Evolutionary conservation across 2,888 invertebrate species (phyloP).

Genomic region (Tortrix viridana): DNA sequence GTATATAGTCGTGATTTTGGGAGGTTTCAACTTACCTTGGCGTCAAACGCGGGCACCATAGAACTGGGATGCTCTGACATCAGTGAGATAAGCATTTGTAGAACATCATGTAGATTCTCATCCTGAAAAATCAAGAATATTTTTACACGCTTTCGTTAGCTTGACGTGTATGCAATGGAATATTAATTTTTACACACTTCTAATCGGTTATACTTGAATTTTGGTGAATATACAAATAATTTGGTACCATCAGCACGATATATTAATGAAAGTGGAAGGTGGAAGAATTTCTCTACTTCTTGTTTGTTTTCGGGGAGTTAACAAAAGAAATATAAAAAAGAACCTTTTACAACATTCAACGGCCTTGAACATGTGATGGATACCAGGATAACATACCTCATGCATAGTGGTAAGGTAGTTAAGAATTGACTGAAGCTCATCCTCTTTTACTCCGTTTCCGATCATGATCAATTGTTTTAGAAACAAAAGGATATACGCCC

Average conservation of each 20-base stretch:
- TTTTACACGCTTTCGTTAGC: not conserved
- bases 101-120: slow-evolving; percentile 98
- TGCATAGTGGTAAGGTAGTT: slow-evolving; percentile 99
- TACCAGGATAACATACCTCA: slow-evolving; percentile 86
- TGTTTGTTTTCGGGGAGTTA: no score
- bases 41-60: slow-evolving; percentile 99
- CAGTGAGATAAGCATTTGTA: slow-evolving; percentile 97
- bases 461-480: slow-evolving; percentile 98
- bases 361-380: not conserved
- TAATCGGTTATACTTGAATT: no score
- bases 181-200: no score
- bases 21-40: slow-evolving; percentile 83
- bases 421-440: slow-evolving; percentile 98
- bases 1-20: no score
- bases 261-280: no score
- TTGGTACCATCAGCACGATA: no score
- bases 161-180: no score
- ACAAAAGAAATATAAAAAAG: no score
- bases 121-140: slow-evolving; percentile 85
- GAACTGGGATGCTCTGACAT: slow-evolving; percentile 99
- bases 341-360: not conserved
- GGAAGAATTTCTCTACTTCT: no score
- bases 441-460: slow-evolving; percentile 98
- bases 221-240: no score
- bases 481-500: slow-evolving; percentile 97